Base-by-base conservation (phyloP, 1,140 invertebrate species). In the Drosophila lacteicornis region DNA sequence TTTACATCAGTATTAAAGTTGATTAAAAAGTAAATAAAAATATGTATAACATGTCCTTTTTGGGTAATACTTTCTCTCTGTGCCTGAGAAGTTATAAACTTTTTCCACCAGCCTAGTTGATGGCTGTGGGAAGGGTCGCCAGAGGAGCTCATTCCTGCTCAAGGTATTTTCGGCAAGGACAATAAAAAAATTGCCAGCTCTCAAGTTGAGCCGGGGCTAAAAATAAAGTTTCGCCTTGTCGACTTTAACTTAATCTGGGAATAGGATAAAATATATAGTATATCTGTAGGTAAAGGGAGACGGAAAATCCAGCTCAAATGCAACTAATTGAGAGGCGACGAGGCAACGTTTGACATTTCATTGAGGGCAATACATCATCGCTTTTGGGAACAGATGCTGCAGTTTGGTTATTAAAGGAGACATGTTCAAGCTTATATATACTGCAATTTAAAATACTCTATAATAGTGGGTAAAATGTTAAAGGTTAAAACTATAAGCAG, bases 191-290 rank as follows among this genome's bases (percentile, higher is more conserved):
- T 55, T 47, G 43, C 47, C 22, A 53, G 63, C 67, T 69, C 67
- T 38, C 43, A 51, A 70, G 63, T 70, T 70, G 22, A 70, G 65
- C 63, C 22, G 30, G 30, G 30, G 38, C 55, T 73, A 73, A 73
- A 73, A 73, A 73, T 73, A 73, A 73, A 73, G 45, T 73, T 73
- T 36, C 30, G 47, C 67, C 68, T 51, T 73, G 67, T 51, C 46
- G 42, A 70, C 69, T 43, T 73, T 73, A 73, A 73, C 67, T 51
- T 73, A 50, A 73, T 73, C 68, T 49, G 33, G 11, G 17, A 9
- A 38, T 36, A 7, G 15, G 27, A 17, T 42, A 9, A 12, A 47
- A 22, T 40, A 40, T 40, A 22, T 9, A 11, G 22, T 40, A 40
- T 12, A 17, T 51, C 12, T 38, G 12, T 13, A n/a, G 13, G 12